Base-by-base conservation (phyloP, 2,888 invertebrate genomes). In the Troides aeacus region DNA sequence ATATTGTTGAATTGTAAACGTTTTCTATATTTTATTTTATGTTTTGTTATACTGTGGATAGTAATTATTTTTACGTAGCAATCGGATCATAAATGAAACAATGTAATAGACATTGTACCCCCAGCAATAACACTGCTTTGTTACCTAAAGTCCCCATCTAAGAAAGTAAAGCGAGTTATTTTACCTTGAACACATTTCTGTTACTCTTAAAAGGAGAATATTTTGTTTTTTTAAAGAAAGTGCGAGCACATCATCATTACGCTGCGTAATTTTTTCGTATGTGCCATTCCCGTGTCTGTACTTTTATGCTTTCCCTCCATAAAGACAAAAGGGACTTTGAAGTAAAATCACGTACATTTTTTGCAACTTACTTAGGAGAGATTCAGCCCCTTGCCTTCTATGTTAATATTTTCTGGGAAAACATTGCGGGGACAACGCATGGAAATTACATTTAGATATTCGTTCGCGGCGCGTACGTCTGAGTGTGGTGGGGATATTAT, bases 341-440 rank as follows among this genome's bases (percentile, higher is more conserved):
- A 92, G 92, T 92, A 89, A 92, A 92, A 92, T 92, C 92, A 92
- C 92, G 92, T 92, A 92, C 90, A 92, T 92, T 92, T 92, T 92
- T 92, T 92, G 92, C 92, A 92, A 92, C 92, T 92, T 92, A 92
- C 92, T 92, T 92, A 92, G 88, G 88, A 91, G 87, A 91, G 90
- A 90, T 88, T 90, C 90, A 90, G 91, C 88, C 92, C 90, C 91
- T 89, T 90, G 87, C 88, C 88, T 89, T 88, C 86, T 85, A 91
- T 92, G 92, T 92, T 92, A 92, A 92, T 92, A 92, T 92, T 92
- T 92, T 92, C 87, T 89, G 89, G 90, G 87, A 89, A 92, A 91
- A 92, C 92, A 92, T 91, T 90, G 92, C 88, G 90, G 90, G 90
- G 92, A 92, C 92, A 89, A 89, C 90, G 89, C 90, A 92, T 92